These are phyloP conservation scores for Anthopleura xanthogrammica DNA, from an alignment of 92 coral and sea anemone genomes.

Conservation along the genomic window DNA sequence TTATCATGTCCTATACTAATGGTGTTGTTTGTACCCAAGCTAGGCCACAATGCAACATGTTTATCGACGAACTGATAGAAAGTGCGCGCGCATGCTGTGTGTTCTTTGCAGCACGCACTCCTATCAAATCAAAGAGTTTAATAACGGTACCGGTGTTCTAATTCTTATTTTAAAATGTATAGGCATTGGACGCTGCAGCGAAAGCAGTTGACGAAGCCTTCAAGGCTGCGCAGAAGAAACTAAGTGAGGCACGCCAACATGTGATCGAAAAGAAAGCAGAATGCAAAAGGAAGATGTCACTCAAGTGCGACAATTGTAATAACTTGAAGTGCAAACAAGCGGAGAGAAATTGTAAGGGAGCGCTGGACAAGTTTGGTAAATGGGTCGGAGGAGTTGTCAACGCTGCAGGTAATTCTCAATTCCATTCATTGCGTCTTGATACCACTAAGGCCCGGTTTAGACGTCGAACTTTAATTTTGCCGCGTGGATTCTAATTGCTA, in stretches of 20 bases:
- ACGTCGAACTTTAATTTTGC: too few relatives aligned
- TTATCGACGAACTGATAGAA: too few relatives aligned
- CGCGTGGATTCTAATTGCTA: too few relatives aligned
- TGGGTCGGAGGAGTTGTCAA: conserved; percentile 93
- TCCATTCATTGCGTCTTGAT: too few relatives aligned
- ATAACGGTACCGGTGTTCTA: too few relatives aligned
- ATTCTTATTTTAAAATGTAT: background rate
- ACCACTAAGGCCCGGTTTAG: too few relatives aligned
- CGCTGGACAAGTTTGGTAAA: conserved; percentile 80
- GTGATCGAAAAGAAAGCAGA: conserved; percentile 80
- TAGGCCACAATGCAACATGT: too few relatives aligned
- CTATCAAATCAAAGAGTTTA: background rate
- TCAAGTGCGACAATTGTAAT: conserved; percentile 85
- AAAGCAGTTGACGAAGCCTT: conserved; percentile 84
- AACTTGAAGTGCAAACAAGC: conserved; percentile 83
- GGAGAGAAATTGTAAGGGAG: conserved; percentile 80
- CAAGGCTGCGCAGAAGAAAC: conserved; percentile 76
- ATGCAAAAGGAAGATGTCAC: conserved; percentile 86
- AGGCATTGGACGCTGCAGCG: conserved; percentile 90
- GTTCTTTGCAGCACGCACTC: too few relatives aligned
- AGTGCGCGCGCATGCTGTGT: too few relatives aligned
- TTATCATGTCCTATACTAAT: too few relatives aligned
- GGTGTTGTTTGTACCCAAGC: too few relatives aligned
- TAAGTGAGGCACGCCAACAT: conserved; percentile 65
- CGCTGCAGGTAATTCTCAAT: conserved; percentile 58